phyloP scores from a whole-genome alignment of 2,888 invertebrate genomes.

The Tipula lateralis region DNA sequence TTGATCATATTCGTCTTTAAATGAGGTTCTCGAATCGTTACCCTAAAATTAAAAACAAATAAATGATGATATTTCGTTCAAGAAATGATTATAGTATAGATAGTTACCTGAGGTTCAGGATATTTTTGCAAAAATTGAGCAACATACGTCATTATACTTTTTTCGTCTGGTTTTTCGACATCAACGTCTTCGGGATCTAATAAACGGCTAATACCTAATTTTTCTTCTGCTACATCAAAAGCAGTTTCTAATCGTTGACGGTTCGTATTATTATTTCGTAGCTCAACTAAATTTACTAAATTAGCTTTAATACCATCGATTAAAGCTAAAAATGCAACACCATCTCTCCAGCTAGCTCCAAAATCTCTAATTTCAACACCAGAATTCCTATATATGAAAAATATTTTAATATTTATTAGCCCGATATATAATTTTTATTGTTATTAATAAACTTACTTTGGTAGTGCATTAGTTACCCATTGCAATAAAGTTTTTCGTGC shows the following conservation, averaged over 20 bases:
- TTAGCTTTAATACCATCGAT: slow-evolving; percentile 93
- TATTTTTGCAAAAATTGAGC: slow-evolving; percentile 96
- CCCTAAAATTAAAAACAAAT: slow-evolving; percentile 48
- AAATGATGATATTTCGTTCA: background rate
- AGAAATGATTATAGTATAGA: too few species aligned
- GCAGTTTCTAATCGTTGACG: slow-evolving; percentile 82
- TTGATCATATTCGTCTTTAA: slow-evolving; percentile 75
- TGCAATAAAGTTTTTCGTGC: slow-evolving; percentile 86
- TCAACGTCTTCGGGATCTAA: slow-evolving; percentile 95
- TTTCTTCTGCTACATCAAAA: slow-evolving; percentile 85
- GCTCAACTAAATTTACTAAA: slow-evolving; percentile 79
- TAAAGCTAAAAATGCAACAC: slow-evolving; percentile 89
- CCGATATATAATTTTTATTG: background rate
- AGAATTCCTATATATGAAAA: slow-evolving; percentile 59
- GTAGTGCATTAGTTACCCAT: slow-evolving; percentile 91
- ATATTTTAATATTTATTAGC: background rate
- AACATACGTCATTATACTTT: slow-evolving; percentile 97
- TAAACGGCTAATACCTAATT: slow-evolving; percentile 85
- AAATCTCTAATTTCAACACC: slow-evolving; percentile 90
- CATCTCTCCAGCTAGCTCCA: slow-evolving; percentile 93
- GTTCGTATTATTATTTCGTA: slow-evolving; percentile 62
- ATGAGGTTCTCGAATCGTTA: slow-evolving; percentile 67
- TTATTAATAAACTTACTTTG: slow-evolving; percentile 55
- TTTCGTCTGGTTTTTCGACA: slow-evolving; percentile 92
- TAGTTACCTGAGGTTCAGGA: slow-evolving; percentile 70